These are phyloP conservation scores for Tuberolachnus salignus DNA, from an alignment of 2,888 invertebrate species.

Conservation along the genomic window DNA sequence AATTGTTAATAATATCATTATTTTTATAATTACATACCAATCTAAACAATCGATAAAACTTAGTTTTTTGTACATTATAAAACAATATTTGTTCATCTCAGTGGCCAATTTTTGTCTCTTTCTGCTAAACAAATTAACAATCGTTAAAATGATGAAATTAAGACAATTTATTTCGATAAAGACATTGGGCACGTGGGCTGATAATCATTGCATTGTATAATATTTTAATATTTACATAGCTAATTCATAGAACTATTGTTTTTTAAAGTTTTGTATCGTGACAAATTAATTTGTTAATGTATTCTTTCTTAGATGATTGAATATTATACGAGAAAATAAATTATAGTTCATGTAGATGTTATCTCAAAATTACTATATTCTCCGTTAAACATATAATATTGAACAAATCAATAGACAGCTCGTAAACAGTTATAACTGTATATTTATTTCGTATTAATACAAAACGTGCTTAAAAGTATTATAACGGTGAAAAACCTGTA, in stretches of 20 bases:
- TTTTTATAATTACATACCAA: no score
- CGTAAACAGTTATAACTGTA: no score
- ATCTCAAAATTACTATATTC: background rate
- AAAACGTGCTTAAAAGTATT: background rate
- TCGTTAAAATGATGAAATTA: no score
- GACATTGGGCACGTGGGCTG: conserved; percentile 9
- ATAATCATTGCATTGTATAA: conserved; percentile 22
- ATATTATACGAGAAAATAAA: conserved; percentile 7
- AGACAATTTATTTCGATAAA: conserved; percentile 21
- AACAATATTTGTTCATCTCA: no score
- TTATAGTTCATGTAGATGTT: conserved; percentile 8
- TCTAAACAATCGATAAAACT: no score
- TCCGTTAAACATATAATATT: background rate
- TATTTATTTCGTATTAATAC: background rate
- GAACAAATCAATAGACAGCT: background rate
- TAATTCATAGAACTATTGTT: background rate
- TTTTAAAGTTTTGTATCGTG: background rate
- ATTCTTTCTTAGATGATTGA: conserved; percentile 19
- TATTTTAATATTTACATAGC: conserved; percentile 1
- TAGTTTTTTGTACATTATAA: no score
- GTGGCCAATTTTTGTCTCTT: no score
- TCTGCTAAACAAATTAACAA: no score
- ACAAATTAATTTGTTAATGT: conserved; percentile 2
- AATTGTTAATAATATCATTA: no score
- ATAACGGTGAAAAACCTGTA: no score